These are phyloP conservation scores for Ophthalmotilapia sp. DNA, from an alignment of 2,113 vertebrate species.

Conservation along the genomic window DNA sequence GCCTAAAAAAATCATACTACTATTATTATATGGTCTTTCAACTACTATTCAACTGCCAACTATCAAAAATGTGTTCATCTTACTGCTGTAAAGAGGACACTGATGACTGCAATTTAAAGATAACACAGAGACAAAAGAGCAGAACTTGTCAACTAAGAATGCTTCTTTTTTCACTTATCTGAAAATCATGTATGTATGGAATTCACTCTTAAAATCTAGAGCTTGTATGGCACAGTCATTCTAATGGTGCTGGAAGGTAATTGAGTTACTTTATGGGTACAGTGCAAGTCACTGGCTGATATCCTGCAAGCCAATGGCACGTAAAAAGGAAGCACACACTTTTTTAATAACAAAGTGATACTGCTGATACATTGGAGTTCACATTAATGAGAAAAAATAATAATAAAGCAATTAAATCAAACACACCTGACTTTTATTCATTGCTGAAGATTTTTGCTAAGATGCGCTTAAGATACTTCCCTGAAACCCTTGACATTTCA, in stretches of 20 bases:
- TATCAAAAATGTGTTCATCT: neutral
- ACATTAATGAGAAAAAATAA: neutral
- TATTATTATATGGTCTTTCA: neutral
- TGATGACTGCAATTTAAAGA: neutral
- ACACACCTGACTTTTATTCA: neutral
- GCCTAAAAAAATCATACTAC: neutral
- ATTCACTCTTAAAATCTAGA: neutral
- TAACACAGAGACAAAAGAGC: neutral
- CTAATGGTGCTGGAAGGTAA: neutral
- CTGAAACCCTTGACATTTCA: neutral
- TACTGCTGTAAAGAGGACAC: neutral
- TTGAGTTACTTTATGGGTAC: neutral
- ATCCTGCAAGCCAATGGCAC: neutral
- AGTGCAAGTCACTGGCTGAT: neutral
- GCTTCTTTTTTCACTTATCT: fast-evolving
- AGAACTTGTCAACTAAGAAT: neutral
- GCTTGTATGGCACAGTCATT: neutral
- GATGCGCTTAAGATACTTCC: neutral
- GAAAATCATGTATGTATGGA: neutral
- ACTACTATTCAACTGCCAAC: neutral
- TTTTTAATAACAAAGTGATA: neutral
- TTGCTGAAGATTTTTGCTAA: neutral
- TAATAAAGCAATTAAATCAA: neutral
- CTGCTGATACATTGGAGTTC: neutral
- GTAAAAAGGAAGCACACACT: neutral